Base-by-base conservation (phyloP, 2,797 vertebrate species). In the Microhierax caerulescens region DNA sequence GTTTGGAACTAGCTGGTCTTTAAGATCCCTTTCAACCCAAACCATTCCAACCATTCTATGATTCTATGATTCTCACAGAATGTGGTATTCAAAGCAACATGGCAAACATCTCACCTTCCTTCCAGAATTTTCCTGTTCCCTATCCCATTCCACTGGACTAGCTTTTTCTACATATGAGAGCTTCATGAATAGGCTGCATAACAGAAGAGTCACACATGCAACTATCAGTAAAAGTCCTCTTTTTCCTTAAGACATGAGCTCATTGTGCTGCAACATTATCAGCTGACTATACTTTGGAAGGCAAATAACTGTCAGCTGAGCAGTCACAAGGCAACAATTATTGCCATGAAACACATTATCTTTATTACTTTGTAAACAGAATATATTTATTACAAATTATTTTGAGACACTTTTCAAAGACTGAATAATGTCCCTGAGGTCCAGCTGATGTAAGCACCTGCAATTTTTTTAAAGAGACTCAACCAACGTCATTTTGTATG, bases 111-210 rank as follows among this genome's bases (percentile, higher is more conserved):
- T 54, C 6, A 45, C 37, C 18, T 36, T 82, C 14, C 28, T 96
- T 72, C n/a, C 12, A 90, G 63, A 91, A 73, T 81, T 75, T 36
- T 47, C 27, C 18, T 76, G 13, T 82, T 36, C 36, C 13, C 25
- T 43, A 47, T 23, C 11, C 23, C 23, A 3, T 69, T 48, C 30
- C 17, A 67, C 0, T 39, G 53, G 28, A 23, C 7, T 0, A 1
- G 1, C 0, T 56, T 76, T 60, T 74, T 32, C 28, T 4, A 1
- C 30, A 56, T 37, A 32, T 10, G 6, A 36, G 16, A 70, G 8
- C 10, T 88, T 48, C 53, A 45, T 14, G 3, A 5, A 13, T 9
- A 34, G 34, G 10, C 9, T 77, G 13, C 63, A 23, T 30, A 67
- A 30, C n/a, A 80, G 32, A 67, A 70, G 11, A 88, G 51, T 85